Evolutionary conservation across 2,888 invertebrate species (phyloP).

Genomic region (Dicyrtomina minuta): DNA sequence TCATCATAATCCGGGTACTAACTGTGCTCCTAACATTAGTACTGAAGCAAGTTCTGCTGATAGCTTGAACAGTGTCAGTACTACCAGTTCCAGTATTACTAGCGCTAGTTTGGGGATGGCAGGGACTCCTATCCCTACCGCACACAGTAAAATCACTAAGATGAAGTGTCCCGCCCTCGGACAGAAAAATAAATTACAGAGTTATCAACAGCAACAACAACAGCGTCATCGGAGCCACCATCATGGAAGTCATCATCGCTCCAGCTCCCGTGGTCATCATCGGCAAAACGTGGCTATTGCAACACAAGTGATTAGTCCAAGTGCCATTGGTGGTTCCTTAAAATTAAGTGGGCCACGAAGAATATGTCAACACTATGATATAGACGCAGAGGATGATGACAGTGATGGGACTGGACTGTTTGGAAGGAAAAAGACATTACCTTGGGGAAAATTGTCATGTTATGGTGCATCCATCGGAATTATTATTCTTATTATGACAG

Average conservation of each 20-base stretch:
- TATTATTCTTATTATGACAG: slow-evolving; percentile 47
- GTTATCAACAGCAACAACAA: not conserved
- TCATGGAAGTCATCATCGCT: not conserved
- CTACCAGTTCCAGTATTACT: not conserved
- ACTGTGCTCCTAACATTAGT: no score
- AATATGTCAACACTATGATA: slow-evolving; percentile 39
- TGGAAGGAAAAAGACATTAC: slow-evolving; percentile 21
- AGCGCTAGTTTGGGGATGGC: not conserved
- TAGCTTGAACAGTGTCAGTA: not conserved
- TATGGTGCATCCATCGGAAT: slow-evolving; percentile 42
- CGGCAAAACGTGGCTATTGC: slow-evolving; percentile 49
- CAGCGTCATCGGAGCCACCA: not conserved
- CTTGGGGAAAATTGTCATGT: slow-evolving; percentile 41
- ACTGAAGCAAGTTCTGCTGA: not conserved
- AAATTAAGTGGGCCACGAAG: slow-evolving; percentile 38
- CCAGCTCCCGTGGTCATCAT: no score
- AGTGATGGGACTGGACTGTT: slow-evolving; percentile 40
- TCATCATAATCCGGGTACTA: not conserved
- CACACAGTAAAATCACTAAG: not conserved
- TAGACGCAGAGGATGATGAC: slow-evolving; percentile 40
- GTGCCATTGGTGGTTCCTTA: slow-evolving; percentile 46
- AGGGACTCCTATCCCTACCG: not conserved
- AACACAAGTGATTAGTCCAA: slow-evolving; percentile 50
- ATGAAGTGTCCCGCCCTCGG: no score
- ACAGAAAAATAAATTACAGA: not conserved